phyloP scores from a whole-genome alignment of 1,140 invertebrate genomes.

The Drosophila nigrodunni region DNA sequence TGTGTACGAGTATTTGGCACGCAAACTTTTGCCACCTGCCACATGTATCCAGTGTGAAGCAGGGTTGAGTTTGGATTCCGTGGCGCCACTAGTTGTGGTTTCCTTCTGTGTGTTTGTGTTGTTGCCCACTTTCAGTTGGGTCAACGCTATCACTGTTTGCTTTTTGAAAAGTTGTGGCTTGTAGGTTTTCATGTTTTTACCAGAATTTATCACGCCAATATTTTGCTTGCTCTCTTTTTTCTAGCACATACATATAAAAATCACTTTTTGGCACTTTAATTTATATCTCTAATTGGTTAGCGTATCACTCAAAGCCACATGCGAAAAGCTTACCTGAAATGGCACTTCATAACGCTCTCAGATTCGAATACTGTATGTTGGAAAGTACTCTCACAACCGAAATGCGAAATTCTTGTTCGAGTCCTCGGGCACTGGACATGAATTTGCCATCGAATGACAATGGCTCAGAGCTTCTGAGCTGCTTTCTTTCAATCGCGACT shows the following conservation, averaged over 20 bases:
- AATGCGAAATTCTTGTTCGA: slow-evolving; percentile 1
- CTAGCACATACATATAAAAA: slow-evolving; percentile 47
- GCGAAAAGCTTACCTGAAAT: slow-evolving; percentile 21
- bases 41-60: slow-evolving; percentile 40
- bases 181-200: slow-evolving; percentile 47
- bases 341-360: not conserved
- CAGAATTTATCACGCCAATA: slow-evolving; percentile 71
- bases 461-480: not conserved
- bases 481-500: not conserved
- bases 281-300: slow-evolving; percentile 5
- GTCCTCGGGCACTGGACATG: not conserved
- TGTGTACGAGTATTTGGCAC: slow-evolving; percentile 59
- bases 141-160: slow-evolving; percentile 23
- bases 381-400: not conserved
- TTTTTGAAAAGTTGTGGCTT: slow-evolving; percentile 11
- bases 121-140: slow-evolving; percentile 64
- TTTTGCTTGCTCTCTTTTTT: slow-evolving; percentile 50
- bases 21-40: slow-evolving; percentile 65
- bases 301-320: slow-evolving; percentile 11
- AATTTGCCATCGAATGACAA: not conserved
- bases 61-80: slow-evolving; percentile 63
- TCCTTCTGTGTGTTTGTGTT: slow-evolving; percentile 32
- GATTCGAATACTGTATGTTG: not conserved
- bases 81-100: slow-evolving; percentile 55
- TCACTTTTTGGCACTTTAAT: slow-evolving; percentile 29